phyloP scores from a whole-genome alignment of 2,797 vertebrate species.

The Salmo trutta region DNA sequence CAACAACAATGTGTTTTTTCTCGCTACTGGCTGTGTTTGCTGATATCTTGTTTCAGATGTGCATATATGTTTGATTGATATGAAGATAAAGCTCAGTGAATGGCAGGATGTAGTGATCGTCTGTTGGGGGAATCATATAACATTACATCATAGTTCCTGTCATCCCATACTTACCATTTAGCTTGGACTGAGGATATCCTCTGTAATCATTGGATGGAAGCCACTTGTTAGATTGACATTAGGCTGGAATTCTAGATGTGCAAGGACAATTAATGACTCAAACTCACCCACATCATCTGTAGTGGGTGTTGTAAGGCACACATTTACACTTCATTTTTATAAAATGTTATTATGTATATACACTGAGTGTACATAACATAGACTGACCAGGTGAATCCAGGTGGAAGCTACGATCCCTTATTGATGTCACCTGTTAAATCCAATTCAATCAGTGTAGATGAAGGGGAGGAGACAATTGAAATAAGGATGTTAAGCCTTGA shows the following conservation, averaged over 20 bases:
- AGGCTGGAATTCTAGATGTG: not conserved
- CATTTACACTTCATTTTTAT: not conserved
- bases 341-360: not conserved
- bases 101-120: not conserved
- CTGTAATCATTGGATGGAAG: not conserved
- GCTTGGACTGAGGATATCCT: not conserved
- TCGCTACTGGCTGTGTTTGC: not conserved
- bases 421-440: too few species aligned
- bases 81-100: not conserved
- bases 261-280: not conserved
- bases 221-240: not conserved
- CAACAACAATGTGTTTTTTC: not conserved
- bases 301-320: not conserved
- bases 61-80: not conserved
- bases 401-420: too few species aligned
- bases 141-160: not conserved
- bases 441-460: too few species aligned
- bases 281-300: not conserved
- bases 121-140: not conserved
- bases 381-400: too few species aligned
- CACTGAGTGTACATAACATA: not conserved
- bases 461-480: too few species aligned
- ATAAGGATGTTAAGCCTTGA: too few species aligned
- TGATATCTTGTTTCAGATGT: conserved; percentile 18
- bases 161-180: not conserved